Conservation (phyloP, 2,888 invertebrate genomes). For the Amblyjoppa fuscipennis region DNA sequence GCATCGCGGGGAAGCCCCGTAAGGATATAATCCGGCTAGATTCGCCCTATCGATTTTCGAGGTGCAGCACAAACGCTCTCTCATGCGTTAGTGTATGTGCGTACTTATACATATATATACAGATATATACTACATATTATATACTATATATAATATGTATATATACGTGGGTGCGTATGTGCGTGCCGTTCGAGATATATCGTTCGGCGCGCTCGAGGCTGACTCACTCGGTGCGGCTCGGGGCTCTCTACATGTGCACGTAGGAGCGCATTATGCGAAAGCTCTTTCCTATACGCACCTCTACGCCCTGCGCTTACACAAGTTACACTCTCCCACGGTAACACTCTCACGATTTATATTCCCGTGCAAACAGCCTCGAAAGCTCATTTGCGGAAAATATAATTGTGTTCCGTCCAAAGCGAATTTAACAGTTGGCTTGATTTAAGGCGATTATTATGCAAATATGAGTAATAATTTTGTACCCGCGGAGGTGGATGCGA, state of each 20-base stretch:
- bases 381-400: conserved; percentile 56
- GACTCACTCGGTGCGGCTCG: conserved; percentile 72
- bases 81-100: conserved; percentile 66
- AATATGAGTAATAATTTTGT: background rate
- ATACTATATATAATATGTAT: conserved; percentile 8
- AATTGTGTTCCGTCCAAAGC: conserved; percentile 11
- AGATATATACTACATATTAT: too few species aligned
- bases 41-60: conserved; percentile 84
- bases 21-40: conserved; percentile 84
- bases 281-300: conserved; percentile 68
- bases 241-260: conserved; percentile 39
- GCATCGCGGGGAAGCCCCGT: conserved; percentile 83
- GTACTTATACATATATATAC: conserved; percentile 50
- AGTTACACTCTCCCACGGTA: conserved; percentile 56
- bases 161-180: conserved; percentile 67
- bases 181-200: conserved; percentile 71
- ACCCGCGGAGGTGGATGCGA: background rate
- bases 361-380: conserved; percentile 16
- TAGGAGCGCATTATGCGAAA: conserved; percentile 61
- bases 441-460: conserved; percentile 3
- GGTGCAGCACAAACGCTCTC: conserved; percentile 78
- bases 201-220: conserved; percentile 72
- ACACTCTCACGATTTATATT: conserved; percentile 43
- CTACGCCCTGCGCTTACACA: conserved; percentile 70
- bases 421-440: background rate